Conservation (phyloP, 2,888 invertebrate genomes). For the Stenchaetothrips biformis region DNA sequence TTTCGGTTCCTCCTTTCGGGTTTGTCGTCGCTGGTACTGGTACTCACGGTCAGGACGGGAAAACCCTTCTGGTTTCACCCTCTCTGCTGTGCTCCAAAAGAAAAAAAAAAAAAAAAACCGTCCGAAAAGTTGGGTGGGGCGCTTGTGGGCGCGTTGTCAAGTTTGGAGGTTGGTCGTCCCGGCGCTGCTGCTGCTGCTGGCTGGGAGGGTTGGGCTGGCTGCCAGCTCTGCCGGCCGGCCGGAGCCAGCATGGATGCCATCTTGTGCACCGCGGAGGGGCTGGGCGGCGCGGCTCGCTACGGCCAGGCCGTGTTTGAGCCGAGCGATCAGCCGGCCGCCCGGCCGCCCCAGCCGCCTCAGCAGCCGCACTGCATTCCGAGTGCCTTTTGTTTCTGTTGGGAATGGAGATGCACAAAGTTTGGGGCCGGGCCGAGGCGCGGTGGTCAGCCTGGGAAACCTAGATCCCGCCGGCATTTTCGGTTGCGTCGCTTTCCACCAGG, state of each 20-base stretch:
- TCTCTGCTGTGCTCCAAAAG: too few species aligned
- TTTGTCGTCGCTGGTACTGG: neutral
- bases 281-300: neutral
- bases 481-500: too few species aligned
- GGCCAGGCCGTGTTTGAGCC: neutral
- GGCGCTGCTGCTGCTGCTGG: too few species aligned
- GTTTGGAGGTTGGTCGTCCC: conserved; percentile 17
- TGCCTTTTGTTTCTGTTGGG: too few species aligned
- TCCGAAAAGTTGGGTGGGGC: neutral
- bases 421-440: too few species aligned
- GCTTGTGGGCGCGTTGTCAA: neutral
- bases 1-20: neutral
- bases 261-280: neutral
- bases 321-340: neutral
- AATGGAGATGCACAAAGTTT: too few species aligned
- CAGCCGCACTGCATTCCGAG: too few species aligned
- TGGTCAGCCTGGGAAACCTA: too few species aligned
- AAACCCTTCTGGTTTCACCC: neutral
- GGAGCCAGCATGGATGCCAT: conserved; percentile 8
- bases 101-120: neutral
- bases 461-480: too few species aligned
- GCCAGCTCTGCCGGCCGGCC: neutral
- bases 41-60: neutral
- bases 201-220: conserved; percentile 1
- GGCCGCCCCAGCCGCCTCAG: too few species aligned